Evolutionary conservation across 53 echinoderm and acorn worm species (phyloP), one percentile per base, ranked within the genome.

Genomic region (Echinometra lucunter): DNA sequence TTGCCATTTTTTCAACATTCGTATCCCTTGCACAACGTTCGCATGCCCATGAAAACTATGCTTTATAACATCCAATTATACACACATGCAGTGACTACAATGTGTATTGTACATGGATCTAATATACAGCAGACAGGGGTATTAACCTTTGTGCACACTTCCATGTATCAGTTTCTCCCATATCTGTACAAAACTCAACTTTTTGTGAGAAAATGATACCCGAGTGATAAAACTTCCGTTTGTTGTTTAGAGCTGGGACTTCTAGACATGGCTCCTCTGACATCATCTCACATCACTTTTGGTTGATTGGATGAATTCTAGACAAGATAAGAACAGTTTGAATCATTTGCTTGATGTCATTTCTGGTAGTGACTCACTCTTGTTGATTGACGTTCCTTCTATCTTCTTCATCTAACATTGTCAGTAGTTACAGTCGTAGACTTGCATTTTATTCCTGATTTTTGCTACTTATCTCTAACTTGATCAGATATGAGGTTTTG

Each of bases 271-370:
- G 13, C 53, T 53, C 53, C 88, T 56, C 34, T 88, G 89, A 89
- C 89, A 58, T 89, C 89, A 89, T 89, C 89, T 58, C 28, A 12
- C 30, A 45, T 67, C 91, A 91, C 30, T 67, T 70, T 67, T 44
- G 30, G 13, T 91, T 16, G 13, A 60, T 89, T 89, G 58, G 58
- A 66, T 45, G 40, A 91, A 91, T 69, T 91, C 60, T 91, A 69
- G 91, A 66, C 69, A 63, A 91, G 91, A 91, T 91, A 69, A 66
- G 91, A 91, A 70, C 69, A 63, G 58, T 91, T 75, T 92, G 92
- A 37, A 58, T 92, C 78, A 75, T 56, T 74, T 92, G 58, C 55
- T 92, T 74, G 92, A 92, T 92, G 92, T 78, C 92, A 78, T 78
- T 75, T 75, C 92, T 92, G 74, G 92, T 32, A 37, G 92, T 92